Conservation (phyloP, 2,797 vertebrate species). For the Melanotaenia trifasciata region DNA sequence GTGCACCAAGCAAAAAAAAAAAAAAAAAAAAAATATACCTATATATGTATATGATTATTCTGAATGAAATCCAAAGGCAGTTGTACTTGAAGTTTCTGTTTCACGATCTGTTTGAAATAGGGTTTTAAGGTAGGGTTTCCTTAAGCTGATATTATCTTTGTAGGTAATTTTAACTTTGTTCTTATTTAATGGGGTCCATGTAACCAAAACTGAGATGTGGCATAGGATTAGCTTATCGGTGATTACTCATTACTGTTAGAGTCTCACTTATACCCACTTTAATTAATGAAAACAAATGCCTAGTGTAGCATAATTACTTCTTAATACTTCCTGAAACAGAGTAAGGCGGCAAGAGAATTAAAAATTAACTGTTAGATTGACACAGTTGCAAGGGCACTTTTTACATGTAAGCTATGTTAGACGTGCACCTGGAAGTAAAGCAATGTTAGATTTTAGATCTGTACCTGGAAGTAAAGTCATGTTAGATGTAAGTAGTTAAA, state of each 20-base stretch:
- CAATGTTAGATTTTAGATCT: too few species aligned
- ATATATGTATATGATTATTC: background rate
- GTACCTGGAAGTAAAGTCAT: too few species aligned
- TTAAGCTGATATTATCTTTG: conserved; percentile 39
- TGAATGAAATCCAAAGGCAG: background rate
- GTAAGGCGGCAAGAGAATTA: conserved; percentile 1
- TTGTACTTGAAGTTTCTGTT: background rate
- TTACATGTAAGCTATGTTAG: conserved; percentile 17
- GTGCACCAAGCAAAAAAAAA: background rate
- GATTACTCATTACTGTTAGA: conserved; percentile 41
- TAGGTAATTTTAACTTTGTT: conserved; percentile 7
- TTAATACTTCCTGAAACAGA: conserved; percentile 10
- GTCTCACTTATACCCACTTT: conserved; percentile 34
- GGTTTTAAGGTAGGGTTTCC: conserved; percentile 15
- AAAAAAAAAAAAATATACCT: too few species aligned
- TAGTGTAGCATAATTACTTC: conserved; percentile 16
- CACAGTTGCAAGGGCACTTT: conserved; percentile 17
- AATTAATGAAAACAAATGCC: conserved; percentile 53
- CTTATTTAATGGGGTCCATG: conserved; percentile 55
- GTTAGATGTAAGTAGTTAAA: background rate
- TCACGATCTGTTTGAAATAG: background rate
- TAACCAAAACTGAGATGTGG: conserved; percentile 41
- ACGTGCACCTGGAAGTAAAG: background rate
- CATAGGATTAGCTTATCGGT: conserved; percentile 50
- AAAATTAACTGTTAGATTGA: conserved; percentile 2